Evolutionary conservation across 2,797 vertebrate species (phyloP), one percentile per base, ranked within the genome.

Genomic region (Pempheris klunzingeri): DNA sequence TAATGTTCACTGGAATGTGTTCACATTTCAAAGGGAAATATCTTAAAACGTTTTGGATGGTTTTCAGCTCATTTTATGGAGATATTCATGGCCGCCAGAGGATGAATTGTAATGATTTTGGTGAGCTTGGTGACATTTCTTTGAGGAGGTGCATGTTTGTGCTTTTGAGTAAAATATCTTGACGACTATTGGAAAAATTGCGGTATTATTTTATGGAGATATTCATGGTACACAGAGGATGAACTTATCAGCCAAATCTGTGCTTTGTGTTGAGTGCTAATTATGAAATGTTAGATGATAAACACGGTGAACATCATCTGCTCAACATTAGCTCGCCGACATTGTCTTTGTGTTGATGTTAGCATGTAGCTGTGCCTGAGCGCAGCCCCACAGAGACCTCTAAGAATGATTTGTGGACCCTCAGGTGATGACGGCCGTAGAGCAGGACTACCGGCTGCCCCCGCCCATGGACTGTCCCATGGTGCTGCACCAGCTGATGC

Each of bases 381-480:
- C 4, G 9, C 32, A 61, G 18, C 22, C 32, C 57, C n/a, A 10
- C 3, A 5, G 28, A 43, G 34, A 28, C 11, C 9, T 53, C 32
- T 28, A 68, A 44, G 0, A 12, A 20, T 24, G 6, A 4, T 18
- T 69, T 58, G 49, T 60, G n/a, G n/a, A n/a, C 22, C 9, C 57
- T 58, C 90, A 99, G 98, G 98, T 99, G 90, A 99, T 99, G 96
- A 99, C 98, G 0, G 98, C 98, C 0, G 98, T 99, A 60, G 98
- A 99, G 92, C 98, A 99, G 92, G 98, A 99, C 92, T 99, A 99
- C 74, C 92, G 98, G 73, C 95, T 99, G 78, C 98, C 98, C 0
- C 98, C 98, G 0, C 98, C 98, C 50, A 99, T 99, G 98, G 98
- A 99, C 93, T 99, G 98, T 58, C 98, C 98, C 1, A 98, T 98